A percentile compares a stretch with the other conserved stretches of the same genome.
These are phyloP conservation scores for Holacanthella duospinosa DNA, from an alignment of 2,888 invertebrate genomes.

Conservation along the genomic window DNA sequence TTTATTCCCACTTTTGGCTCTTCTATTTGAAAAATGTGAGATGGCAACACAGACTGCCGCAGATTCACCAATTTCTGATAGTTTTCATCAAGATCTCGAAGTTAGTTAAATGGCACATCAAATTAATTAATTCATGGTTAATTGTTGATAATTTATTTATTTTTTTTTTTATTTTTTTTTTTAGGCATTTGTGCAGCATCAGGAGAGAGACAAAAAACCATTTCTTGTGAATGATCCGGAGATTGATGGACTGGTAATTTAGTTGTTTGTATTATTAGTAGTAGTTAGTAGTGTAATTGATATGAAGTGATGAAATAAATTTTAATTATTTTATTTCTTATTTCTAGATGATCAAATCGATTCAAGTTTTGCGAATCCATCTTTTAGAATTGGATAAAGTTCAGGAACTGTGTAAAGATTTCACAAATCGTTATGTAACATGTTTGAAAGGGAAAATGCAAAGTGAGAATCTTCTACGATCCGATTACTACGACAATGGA, in stretches of 20 bases:
- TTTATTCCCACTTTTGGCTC: conserved; percentile 78
- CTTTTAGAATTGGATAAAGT: conserved; percentile 86
- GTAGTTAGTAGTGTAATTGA: background rate
- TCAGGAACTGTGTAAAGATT: conserved; percentile 86
- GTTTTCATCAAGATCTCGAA: conserved; percentile 46
- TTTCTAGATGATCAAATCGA: conserved; percentile 68
- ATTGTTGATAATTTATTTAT: background rate
- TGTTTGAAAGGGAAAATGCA: conserved; percentile 85
- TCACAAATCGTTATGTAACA: conserved; percentile 83
- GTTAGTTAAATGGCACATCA: conserved; percentile 19
- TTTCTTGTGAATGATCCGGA: conserved; percentile 84
- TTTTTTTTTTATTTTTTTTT: conserved; percentile 49
- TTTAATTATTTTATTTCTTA: conserved; percentile 36
- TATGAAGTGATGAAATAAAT: background rate
- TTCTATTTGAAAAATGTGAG: conserved; percentile 92
- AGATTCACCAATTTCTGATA: conserved; percentile 71
- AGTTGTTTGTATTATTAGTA: conserved; percentile 10
- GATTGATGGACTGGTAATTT: conserved; percentile 78
- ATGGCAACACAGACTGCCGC: conserved; percentile 78
- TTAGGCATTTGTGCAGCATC: conserved; percentile 78
- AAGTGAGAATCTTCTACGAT: conserved; percentile 70
- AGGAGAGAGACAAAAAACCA: conserved; percentile 72
- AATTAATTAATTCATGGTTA: conserved; percentile 1
- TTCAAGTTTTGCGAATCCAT: conserved; percentile 84
- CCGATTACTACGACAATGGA: conserved; percentile 52